Evolutionary conservation across 2,888 invertebrate genomes (phyloP).

Genomic region (Chrysolina haemoptera): DNA sequence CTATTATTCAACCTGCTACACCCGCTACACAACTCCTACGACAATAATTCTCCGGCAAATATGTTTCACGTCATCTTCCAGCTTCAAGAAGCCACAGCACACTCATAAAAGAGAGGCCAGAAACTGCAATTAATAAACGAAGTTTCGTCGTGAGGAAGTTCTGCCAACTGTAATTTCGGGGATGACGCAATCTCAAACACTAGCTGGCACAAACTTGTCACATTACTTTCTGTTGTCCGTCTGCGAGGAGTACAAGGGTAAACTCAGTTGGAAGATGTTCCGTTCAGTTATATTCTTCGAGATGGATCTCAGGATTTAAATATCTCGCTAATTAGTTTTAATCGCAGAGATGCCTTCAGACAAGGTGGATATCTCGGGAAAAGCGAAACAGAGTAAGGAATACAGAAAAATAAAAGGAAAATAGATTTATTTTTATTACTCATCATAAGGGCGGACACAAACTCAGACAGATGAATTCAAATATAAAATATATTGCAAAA

Average conservation of each 20-base stretch:
- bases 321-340: conserved; percentile 29
- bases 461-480: too few species aligned
- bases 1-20: too few species aligned
- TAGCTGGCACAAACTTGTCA: conserved; percentile 56
- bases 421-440: too few species aligned
- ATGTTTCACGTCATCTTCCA: conserved; percentile 43
- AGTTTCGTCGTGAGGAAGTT: conserved; percentile 63
- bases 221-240: conserved; percentile 53
- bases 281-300: conserved; percentile 28
- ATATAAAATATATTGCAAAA: too few species aligned
- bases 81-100: conserved; percentile 50
- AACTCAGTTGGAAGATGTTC: conserved; percentile 24
- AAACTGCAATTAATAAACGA: conserved; percentile 66
- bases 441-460: too few species aligned
- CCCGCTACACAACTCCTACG: background rate
- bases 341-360: conserved; percentile 2
- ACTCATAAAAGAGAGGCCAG: conserved; percentile 59
- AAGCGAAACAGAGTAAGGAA: too few species aligned
- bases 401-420: too few species aligned
- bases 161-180: conserved; percentile 59
- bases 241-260: conserved; percentile 43
- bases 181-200: conserved; percentile 64
- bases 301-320: conserved; percentile 33
- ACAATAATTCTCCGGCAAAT: conserved; percentile 26
- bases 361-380: background rate